Percentiles rank a stretch among this genome's conserved stretches.
These are phyloP conservation scores for Conus ventricosus DNA, from an alignment of 1,140 invertebrate genomes.

Conservation along the genomic window DNA sequence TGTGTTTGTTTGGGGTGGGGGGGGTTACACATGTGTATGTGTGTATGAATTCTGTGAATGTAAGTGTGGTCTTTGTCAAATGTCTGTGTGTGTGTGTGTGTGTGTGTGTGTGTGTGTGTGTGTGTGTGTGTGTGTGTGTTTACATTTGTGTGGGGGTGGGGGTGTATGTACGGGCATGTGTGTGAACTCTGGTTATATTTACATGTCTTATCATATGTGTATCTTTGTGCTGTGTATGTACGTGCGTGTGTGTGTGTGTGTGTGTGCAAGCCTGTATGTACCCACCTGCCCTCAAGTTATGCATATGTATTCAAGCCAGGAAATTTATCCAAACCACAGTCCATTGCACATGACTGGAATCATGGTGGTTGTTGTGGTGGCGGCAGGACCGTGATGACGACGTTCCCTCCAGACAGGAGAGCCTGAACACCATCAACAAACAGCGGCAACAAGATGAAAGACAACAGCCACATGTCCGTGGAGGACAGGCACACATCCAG, in stretches of 20 bases:
- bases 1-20: too few species aligned
- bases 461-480: conserved; percentile 50
- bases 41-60: neutral
- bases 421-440: conserved; percentile 74
- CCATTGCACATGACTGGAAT: too few species aligned
- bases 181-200: too few species aligned
- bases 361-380: neutral
- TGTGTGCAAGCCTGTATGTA: too few species aligned
- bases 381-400: conserved; percentile 83
- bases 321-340: too few species aligned
- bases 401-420: conserved; percentile 78
- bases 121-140: neutral
- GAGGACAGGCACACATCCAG: conserved; percentile 65
- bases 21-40: neutral
- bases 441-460: conserved; percentile 58
- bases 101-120: neutral
- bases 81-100: neutral
- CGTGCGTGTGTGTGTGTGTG: too few species aligned
- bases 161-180: too few species aligned
- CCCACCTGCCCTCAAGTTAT: too few species aligned
- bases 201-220: too few species aligned
- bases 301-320: too few species aligned
- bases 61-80: too few species aligned
- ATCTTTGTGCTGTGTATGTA: too few species aligned
- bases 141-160: neutral